phyloP scores from a whole-genome alignment of 1,140 invertebrate genomes.

The Drosophila pseudoobscura region DNA sequence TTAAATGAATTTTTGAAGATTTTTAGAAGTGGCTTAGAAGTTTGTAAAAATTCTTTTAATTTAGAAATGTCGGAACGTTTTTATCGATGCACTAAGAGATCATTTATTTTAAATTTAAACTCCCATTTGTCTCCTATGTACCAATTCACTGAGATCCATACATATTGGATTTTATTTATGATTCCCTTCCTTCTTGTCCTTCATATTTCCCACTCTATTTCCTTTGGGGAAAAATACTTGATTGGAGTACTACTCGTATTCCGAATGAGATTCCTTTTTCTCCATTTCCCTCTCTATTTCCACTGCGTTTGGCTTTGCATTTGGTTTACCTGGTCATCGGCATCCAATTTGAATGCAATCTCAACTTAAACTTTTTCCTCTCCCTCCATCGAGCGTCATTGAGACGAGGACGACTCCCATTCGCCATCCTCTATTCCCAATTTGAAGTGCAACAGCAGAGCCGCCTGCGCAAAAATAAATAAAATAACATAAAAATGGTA shows the following conservation, averaged over 20 bases:
- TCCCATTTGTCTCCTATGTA: too few species aligned
- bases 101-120: too few species aligned
- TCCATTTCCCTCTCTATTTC: background rate
- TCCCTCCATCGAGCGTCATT: conserved; percentile 31
- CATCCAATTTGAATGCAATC: conserved; percentile 40
- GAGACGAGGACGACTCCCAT: background rate
- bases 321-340: conserved; percentile 20
- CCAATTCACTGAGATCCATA: too few species aligned
- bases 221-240: conserved; percentile 5
- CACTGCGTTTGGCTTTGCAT: conserved; percentile 1
- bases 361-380: conserved; percentile 49
- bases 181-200: background rate
- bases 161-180: background rate
- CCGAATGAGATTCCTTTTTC: background rate
- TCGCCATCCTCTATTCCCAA: conserved; percentile 22
- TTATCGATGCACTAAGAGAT: too few species aligned
- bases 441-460: conserved; percentile 25
- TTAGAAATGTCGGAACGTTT: too few species aligned
- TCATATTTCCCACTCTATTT: background rate
- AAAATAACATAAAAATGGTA: conserved; percentile 1
- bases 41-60: too few species aligned
- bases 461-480: conserved; percentile 53
- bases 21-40: too few species aligned
- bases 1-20: too few species aligned
- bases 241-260: conserved; percentile 18